Conservation (phyloP, 2,113 vertebrate species). For the Butorides virescens region DNA sequence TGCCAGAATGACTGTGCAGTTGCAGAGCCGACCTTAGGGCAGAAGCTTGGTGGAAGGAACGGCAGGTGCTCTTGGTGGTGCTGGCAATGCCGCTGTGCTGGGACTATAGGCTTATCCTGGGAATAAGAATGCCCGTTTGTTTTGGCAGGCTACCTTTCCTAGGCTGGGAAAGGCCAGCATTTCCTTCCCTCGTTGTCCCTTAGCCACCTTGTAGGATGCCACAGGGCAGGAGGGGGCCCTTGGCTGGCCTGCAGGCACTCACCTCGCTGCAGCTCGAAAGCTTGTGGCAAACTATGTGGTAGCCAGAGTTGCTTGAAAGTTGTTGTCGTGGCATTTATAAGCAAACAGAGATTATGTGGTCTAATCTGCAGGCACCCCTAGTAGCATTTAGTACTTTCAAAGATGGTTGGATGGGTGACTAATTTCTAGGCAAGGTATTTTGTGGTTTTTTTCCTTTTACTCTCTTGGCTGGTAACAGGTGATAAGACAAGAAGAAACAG, state of each 20-base stretch:
- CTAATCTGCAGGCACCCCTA: too few relatives aligned
- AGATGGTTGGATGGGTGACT: too few relatives aligned
- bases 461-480: background rate
- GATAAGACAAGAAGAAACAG: too few relatives aligned
- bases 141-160: background rate
- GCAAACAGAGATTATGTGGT: too few relatives aligned
- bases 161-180: fast-evolving
- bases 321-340: fast-evolving
- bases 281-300: too few relatives aligned
- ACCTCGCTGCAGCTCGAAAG: too few relatives aligned
- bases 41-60: background rate
- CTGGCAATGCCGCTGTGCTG: background rate
- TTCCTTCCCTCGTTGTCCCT: background rate
- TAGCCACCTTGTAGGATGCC: fast-evolving
- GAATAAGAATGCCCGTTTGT: background rate
- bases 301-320: background rate
- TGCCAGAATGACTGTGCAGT: fast-evolving
- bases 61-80: background rate
- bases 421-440: background rate
- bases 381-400: background rate
- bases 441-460: background rate
- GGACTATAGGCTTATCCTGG: too few relatives aligned
- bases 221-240: background rate
- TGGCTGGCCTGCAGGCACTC: fast-evolving
- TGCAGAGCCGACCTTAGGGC: too few relatives aligned